A percentile compares a stretch with the other conserved stretches of the same genome.
phyloP scores from a whole-genome alignment of 2,113 vertebrate species.

The Poeciliopsis retropinna region DNA sequence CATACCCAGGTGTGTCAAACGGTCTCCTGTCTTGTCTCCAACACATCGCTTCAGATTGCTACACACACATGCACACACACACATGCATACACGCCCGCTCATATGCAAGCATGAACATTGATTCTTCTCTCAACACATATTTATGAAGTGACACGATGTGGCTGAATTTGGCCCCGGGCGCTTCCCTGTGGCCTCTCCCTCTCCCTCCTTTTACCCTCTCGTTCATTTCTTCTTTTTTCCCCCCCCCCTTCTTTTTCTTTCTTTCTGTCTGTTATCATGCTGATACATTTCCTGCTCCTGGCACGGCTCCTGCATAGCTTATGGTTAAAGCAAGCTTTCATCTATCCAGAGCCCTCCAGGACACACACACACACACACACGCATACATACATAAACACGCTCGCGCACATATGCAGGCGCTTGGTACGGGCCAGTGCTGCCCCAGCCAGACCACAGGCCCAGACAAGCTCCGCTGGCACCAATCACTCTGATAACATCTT shows the following conservation, averaged over 20 bases:
- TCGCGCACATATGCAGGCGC: slow-evolving; percentile 33
- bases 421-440: slow-evolving; percentile 70
- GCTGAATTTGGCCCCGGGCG: slow-evolving; percentile 62
- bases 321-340: slow-evolving; percentile 84
- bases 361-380: slow-evolving; percentile 75
- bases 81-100: neutral
- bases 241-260: slow-evolving; percentile 42
- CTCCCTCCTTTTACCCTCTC: slow-evolving; percentile 27
- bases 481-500: slow-evolving; percentile 80
- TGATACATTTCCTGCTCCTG: slow-evolving; percentile 82
- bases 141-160: slow-evolving; percentile 62
- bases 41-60: slow-evolving; percentile 17
- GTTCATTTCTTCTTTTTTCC: slow-evolving; percentile 44
- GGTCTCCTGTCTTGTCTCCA: slow-evolving; percentile 22
- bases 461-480: slow-evolving; percentile 81
- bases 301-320: slow-evolving; percentile 83
- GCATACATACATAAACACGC: slow-evolving; percentile 39
- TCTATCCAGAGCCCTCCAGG: slow-evolving; percentile 80
- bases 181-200: slow-evolving; percentile 58
- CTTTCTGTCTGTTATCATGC: slow-evolving; percentile 80
- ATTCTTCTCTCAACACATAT: slow-evolving; percentile 60
- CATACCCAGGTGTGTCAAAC: slow-evolving; percentile 62
- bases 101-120: slow-evolving; percentile 41
- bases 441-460: slow-evolving; percentile 75
- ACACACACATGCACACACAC: slow-evolving; percentile 4